Base-by-base conservation (phyloP, 2,888 invertebrate species). In the Oegoconia quadripuncta region DNA sequence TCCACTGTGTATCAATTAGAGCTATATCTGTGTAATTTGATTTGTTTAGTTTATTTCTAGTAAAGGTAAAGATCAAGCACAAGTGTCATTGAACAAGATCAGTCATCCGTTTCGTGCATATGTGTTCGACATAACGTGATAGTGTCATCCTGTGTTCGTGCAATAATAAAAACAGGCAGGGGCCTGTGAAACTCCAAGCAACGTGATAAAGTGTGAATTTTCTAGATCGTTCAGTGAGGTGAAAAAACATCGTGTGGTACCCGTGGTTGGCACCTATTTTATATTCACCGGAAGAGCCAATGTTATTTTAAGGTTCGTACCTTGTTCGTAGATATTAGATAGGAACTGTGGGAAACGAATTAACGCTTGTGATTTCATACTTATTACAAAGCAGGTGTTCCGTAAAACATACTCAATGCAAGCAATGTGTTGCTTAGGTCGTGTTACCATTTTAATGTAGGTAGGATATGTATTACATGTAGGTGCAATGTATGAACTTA, bases 301-400 rank as follows among this genome's bases (percentile, higher is more conserved):
- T 86, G 84, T 74, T 82, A 77, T 80, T 77, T 75, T 83, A 80
- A 82, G 83, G 84, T 84, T 70, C 50, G 76, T 69, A 59, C 52
- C 30, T 7, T 22, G 12, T n/a, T n/a, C n/a, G n/a, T n/a, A n/a
- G n/a, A n/a, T n/a, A n/a, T n/a, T n/a, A n/a, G n/a, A 23, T 12
- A 33, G 15, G 12, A 22, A 23, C 1, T 20, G 20, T 26, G 35
- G 8, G 5, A 37, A 27, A 16, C 3, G 23, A 25, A 14, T 26
- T 17, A 17, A 22, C 9, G 16, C n/a, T 37, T 12, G 25, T 3
- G 38, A 37, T 43, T 48, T 41, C 39, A 50, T 44, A 50, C 42
- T 42, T 43, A 53, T 60, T 61, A 55, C 52, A 51, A 64, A 62
- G 52, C 58, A 62, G 56, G 52, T 64, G 59, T 56, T 43, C 48